Evolutionary conservation across 2,797 vertebrate genomes (phyloP), one percentile per base, ranked within the genome.

Genomic region (Urophycis tenuis): DNA sequence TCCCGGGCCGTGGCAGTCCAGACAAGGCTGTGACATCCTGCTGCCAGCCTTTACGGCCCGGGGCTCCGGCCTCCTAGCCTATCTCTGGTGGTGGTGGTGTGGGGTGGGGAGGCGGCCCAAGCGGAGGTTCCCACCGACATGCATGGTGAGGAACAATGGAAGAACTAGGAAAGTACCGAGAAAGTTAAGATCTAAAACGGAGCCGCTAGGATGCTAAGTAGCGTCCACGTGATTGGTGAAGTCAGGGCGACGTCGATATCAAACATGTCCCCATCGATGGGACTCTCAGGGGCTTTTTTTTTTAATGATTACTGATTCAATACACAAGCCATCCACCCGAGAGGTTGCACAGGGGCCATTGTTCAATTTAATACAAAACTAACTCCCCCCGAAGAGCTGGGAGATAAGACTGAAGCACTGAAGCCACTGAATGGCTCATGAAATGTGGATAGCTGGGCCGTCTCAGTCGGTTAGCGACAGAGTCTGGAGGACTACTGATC

Each of bases 401-500:
- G 88, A 49, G 80, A 89, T 90, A 90, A 89, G 86, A 87, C 86
- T 83, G 85, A 86, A 87, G 89, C 87, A 85, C 76, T 87, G 87
- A 80, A 85, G 89, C 85, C 30, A 83, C 80, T 85, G 80, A 89
- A 88, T 85, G 89, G 89, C 92, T 91, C 84, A 93, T 93, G 92
- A 91, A 92, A 90, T 88, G 89, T 92, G 91, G 85, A 92, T 86
- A 87, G 91, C 91, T 88, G 89, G 89, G 91, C 88, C 85, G 91
- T 92, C 87, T 88, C 89, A 87, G 89, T 90, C 87, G 92, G 92
- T 85, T 83, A 90, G 91, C 77, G 87, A 75, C 90, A 91, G 92
- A 90, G 84, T 93, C 93, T 86, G 81, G 53, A 89, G 88, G 87
- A 81, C 87, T 85, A 87, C 90, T 88, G 89, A 90, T 84, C 83